Evolutionary conservation across 2,888 invertebrate genomes (phyloP), one percentile per base, ranked within the genome.

Genomic region (Hydriomena furcata): DNA sequence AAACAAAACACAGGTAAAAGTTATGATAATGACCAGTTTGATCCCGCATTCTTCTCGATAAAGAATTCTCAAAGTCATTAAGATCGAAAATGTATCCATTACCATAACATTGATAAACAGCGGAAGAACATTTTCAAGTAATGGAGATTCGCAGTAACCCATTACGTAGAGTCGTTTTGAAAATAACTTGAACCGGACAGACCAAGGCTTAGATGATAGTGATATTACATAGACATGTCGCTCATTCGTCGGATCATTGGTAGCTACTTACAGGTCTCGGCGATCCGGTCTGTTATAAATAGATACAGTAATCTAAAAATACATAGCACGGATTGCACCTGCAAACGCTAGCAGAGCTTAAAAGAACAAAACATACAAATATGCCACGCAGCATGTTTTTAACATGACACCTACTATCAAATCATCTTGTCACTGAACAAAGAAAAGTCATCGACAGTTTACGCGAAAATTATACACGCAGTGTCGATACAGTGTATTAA

Each of bases 231-330:
- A 60, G 63, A 62, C 53, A 60, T 55, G 62, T 67, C 63, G 59
- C 61, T 58, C 59, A 60, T 62, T 61, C 66, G 63, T 65, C 71
- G 71, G 75, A 77, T 73, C 74, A 76, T 76, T 58, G 76, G 78
- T 79, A 78, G 71, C 71, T 68, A 74, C 70, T 71, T 68, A 74
- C 70, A 71, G 74, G 70, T 71, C 69, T 65, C 58, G 59, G 63
- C 58, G 60, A 82, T 79, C 87, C 84, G 83, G 88, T 85, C 76
- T 57, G 75, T 62, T 90, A 90, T 82, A 83, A 89, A 88, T 89
- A 89, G 84, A 75, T 41, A 47, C 27, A 57, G 45, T 56, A 47
- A 56, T 74, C 84, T 88, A 87, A 84, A 86, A 87, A 88, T 88
- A 88, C 66, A 58, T 73, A 68, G 72, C 76, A 81, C 79, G 74